phyloP scores from a whole-genome alignment of 2,797 vertebrate species.

The Xiphophorus birchmanni region DNA sequence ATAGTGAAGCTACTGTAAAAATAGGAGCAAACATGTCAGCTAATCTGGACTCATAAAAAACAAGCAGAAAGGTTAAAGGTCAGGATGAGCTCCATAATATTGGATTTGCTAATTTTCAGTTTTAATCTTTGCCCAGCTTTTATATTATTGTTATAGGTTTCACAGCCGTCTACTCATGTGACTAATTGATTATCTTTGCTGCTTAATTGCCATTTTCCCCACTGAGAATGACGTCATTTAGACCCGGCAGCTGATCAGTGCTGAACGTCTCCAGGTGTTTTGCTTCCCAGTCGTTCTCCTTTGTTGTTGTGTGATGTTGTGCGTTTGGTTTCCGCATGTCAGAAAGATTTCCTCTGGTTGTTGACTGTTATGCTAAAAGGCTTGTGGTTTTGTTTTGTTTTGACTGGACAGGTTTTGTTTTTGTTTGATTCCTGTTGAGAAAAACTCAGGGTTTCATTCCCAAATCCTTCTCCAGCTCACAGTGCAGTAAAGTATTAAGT shows the following conservation, averaged over 20 bases:
- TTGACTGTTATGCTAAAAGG: constrained; percentile 2
- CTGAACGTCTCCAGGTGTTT: constrained; percentile 19
- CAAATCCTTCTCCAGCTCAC: constrained; percentile 25
- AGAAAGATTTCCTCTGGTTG: constrained; percentile 12
- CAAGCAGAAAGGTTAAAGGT: neutral
- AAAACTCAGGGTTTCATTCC: constrained; percentile 57
- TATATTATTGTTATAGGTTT: neutral
- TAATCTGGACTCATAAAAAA: neutral
- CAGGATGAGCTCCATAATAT: neutral
- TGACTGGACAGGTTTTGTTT: constrained; percentile 13
- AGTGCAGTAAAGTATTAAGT: neutral
- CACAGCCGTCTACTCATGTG: constrained; percentile 4
- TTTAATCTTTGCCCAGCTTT: neutral
- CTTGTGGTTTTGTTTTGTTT: constrained; percentile 37
- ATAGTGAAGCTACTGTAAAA: neutral
- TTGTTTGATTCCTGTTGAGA: constrained; percentile 35
- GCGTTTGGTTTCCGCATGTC: constrained; percentile 20
- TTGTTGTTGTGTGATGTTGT: constrained; percentile 12
- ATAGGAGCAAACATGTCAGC: neutral
- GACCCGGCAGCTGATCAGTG: constrained; percentile 18
- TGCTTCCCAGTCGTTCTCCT: constrained; percentile 4
- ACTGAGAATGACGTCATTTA: constrained; percentile 32
- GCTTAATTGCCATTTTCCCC: constrained; percentile 35
- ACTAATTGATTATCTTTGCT: constrained; percentile 20
- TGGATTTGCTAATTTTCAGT: neutral